Percentiles rank a stretch among this genome's conserved stretches.
Conservation (phyloP, 1,140 invertebrate genomes). For the Mycetomoellerius zeteki region DNA sequence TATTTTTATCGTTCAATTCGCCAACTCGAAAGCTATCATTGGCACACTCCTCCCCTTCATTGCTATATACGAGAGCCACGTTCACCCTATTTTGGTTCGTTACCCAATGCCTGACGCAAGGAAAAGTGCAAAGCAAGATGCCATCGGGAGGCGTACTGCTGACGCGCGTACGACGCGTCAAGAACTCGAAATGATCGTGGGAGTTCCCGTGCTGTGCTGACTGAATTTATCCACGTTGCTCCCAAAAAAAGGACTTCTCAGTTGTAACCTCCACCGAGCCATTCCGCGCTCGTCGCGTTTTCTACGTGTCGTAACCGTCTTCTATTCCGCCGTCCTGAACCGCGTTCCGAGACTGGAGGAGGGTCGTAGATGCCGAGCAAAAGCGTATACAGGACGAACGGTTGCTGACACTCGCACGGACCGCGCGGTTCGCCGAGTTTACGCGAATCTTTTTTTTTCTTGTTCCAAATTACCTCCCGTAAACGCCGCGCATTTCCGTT, state of each 20-base stretch:
- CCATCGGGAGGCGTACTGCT: conserved; percentile 58
- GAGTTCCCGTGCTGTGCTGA: conserved; percentile 37
- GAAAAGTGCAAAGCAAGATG: conserved; percentile 64
- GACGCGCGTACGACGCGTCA: conserved; percentile 57
- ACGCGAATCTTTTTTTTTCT: conserved; percentile 52
- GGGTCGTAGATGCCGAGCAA: conserved; percentile 44
- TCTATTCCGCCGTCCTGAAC: conserved; percentile 39
- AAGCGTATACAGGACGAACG: conserved; percentile 21
- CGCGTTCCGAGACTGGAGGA: conserved; percentile 11
- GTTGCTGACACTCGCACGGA: conserved; percentile 55
- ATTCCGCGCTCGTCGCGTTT: conserved; percentile 49
- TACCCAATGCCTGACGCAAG: conserved; percentile 40
- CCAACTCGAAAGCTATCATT: neutral
- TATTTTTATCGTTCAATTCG: neutral
- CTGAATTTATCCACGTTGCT: conserved; percentile 55
- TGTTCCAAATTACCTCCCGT: conserved; percentile 48
- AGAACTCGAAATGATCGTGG: conserved; percentile 53
- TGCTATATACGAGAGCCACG: conserved; percentile 34
- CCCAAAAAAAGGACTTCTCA: neutral
- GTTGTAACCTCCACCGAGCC: conserved; percentile 22
- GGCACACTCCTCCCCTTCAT: neutral
- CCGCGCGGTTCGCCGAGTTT: conserved; percentile 62
- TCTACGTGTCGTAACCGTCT: conserved; percentile 51
- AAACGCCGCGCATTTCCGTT: conserved; percentile 8
- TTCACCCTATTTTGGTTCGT: conserved; percentile 56